Evolutionary conservation across 2,113 vertebrate species (phyloP), one percentile per base, ranked within the genome.

Genomic region (Tetrax tetrax): DNA sequence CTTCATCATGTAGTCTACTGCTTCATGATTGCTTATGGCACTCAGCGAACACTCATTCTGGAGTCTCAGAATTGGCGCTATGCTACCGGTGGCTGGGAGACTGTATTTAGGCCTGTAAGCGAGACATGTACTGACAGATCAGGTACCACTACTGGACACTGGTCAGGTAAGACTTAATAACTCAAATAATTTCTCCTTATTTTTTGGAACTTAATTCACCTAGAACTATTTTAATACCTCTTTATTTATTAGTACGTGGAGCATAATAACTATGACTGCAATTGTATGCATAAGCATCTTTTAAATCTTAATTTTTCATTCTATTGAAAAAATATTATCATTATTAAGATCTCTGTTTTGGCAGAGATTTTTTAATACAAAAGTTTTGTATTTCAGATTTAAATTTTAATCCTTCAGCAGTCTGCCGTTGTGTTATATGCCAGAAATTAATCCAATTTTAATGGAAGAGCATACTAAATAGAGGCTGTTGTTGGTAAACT

Each of bases 41-140:
- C 99, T 6, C 98, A 99, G 96, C 98, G 99, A 90, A 99, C 99
- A 3, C 98, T 99, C 75, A 99, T 99, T 96, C 97, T 99, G 76
- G 99, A 99, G 97, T 99, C 99, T 10, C 99, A 99, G 98, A 99
- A 99, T 91, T 99, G 99, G 99, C 99, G 99, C 87, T 99, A 99
- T 41, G 99, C 99, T 74, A 99, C 99, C 2, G 98, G 99, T 9
- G 99, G 99, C 89, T 99, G 99, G 99, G 99, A 99, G 97, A 99
- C 99, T 0, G 99, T 99, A n/a, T 99, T 99, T 96, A 98, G 98
- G 68, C 99, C 99, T 14, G 99, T 99, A 75, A 99, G 99, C 14
- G 99, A 99, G 93, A 99, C 99, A 19, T 99, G 99, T 92, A 99
- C 98, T 10, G 99, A 99, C 93, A 98, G 99, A 80, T 98, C 99